Conservation (phyloP, 2,113 vertebrate species). For the Phalacrocorax aristotelis region DNA sequence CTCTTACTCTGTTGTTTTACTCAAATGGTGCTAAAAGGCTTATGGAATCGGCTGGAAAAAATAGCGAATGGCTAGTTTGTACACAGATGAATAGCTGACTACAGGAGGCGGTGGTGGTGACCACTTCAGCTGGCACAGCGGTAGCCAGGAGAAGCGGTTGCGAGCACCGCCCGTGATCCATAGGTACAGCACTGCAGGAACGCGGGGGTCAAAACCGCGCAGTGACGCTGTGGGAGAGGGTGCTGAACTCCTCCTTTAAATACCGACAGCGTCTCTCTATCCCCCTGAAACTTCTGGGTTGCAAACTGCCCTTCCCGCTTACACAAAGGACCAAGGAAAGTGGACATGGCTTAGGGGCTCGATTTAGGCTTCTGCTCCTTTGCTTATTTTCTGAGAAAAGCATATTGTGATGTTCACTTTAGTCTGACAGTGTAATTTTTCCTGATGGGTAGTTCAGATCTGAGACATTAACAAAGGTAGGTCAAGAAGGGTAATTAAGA, state of each 20-base stretch:
- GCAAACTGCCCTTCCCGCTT: not conserved
- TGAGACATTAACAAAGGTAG: not conserved
- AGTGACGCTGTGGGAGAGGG: rapidly evolving
- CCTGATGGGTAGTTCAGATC: not conserved
- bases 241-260: not conserved
- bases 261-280: rapidly evolving
- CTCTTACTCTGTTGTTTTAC: not conserved
- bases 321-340: not conserved
- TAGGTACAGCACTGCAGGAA: rapidly evolving
- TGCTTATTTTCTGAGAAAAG: not conserved
- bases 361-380: not conserved
- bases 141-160: not conserved
- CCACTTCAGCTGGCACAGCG: not conserved
- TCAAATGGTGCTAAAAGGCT: not conserved
- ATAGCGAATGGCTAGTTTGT: no score
- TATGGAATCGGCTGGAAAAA: not conserved
- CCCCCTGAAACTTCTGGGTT: not conserved
- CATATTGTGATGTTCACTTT: not conserved
- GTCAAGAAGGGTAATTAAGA: not conserved
- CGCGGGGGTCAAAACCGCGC: rapidly evolving
- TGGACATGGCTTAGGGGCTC: rapidly evolving
- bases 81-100: not conserved
- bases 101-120: not conserved
- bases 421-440: not conserved
- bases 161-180: rapidly evolving